A percentile compares a stretch with the other conserved stretches of the same genome.
Evolutionary conservation across 2,113 vertebrate genomes (phyloP).

Genomic region (Gadus chalcogrammus): DNA sequence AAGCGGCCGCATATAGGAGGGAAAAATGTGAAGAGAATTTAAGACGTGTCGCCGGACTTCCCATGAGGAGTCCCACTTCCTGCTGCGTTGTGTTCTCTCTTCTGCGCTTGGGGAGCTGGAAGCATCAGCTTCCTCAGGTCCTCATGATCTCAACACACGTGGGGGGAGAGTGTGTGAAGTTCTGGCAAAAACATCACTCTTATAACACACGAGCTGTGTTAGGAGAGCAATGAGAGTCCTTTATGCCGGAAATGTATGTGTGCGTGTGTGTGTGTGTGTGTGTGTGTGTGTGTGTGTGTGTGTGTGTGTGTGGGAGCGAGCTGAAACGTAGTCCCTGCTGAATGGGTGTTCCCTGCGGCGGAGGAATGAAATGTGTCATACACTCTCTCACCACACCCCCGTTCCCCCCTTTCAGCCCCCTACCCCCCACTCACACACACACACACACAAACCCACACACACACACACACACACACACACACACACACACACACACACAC

Average conservation of each 20-base stretch:
- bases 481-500: background rate
- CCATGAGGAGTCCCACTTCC: background rate
- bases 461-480: background rate
- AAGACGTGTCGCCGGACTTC: background rate
- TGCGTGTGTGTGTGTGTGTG: slow-evolving; percentile 10
- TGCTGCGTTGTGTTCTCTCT: background rate
- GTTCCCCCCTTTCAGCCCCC: no score
- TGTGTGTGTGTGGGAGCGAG: background rate
- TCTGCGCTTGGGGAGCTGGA: background rate
- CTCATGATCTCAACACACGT: background rate
- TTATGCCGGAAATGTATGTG: background rate
- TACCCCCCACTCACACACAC: no score
- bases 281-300: slow-evolving; percentile 8
- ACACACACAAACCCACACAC: background rate
- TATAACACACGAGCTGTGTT: no score
- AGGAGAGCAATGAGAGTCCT: no score
- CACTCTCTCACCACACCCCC: no score
- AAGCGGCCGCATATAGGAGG: no score
- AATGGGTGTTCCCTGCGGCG: slow-evolving; percentile 55
- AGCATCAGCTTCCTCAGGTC: no score
- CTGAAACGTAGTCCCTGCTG: slow-evolving; percentile 55
- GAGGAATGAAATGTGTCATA: slow-evolving; percentile 50
- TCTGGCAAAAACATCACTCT: no score
- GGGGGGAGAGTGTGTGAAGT: background rate
- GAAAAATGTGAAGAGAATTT: no score